Conservation (phyloP, 2,113 vertebrate genomes). For the Laticauda laticaudata region DNA sequence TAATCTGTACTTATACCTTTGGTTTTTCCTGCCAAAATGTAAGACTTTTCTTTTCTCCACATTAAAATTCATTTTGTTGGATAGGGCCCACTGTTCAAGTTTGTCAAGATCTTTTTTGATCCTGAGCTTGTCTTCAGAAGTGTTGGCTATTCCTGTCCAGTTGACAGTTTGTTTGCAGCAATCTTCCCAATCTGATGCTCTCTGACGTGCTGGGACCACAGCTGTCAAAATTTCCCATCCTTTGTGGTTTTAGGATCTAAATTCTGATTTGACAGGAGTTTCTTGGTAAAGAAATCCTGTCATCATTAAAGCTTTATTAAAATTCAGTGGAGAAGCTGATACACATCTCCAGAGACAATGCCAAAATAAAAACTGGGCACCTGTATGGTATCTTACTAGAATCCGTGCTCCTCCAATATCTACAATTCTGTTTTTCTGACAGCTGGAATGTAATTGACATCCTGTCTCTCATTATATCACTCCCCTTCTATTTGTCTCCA, state of each 20-base stretch:
- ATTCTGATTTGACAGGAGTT: slow-evolving; percentile 52
- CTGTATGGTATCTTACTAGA: slow-evolving; percentile 53
- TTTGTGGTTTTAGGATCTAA: slow-evolving; percentile 44
- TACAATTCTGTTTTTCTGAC: slow-evolving; percentile 64
- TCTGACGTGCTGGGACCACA: background rate
- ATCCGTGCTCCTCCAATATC: slow-evolving; percentile 57
- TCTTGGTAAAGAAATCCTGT: slow-evolving; percentile 57
- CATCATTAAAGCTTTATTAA: slow-evolving; percentile 59
- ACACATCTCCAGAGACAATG: slow-evolving; percentile 24
- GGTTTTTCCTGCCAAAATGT: too few relatives aligned
- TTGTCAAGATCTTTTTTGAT: too few relatives aligned
- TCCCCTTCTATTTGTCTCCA: slow-evolving; percentile 6
- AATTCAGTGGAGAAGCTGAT: slow-evolving; percentile 59
- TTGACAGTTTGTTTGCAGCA: background rate
- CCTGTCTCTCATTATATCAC: slow-evolving; percentile 39
- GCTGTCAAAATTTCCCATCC: background rate
- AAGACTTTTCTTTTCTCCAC: too few relatives aligned
- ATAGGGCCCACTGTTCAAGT: too few relatives aligned
- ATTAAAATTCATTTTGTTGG: too few relatives aligned
- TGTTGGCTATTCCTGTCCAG: background rate
- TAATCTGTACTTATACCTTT: too few relatives aligned
- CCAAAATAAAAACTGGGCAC: slow-evolving; percentile 53
- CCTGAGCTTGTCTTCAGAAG: too few relatives aligned
- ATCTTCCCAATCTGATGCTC: background rate
- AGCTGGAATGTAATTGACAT: slow-evolving; percentile 65